These are phyloP conservation scores for Monopis laevigella DNA, from an alignment of 2,888 invertebrate genomes.

Conservation along the genomic window DNA sequence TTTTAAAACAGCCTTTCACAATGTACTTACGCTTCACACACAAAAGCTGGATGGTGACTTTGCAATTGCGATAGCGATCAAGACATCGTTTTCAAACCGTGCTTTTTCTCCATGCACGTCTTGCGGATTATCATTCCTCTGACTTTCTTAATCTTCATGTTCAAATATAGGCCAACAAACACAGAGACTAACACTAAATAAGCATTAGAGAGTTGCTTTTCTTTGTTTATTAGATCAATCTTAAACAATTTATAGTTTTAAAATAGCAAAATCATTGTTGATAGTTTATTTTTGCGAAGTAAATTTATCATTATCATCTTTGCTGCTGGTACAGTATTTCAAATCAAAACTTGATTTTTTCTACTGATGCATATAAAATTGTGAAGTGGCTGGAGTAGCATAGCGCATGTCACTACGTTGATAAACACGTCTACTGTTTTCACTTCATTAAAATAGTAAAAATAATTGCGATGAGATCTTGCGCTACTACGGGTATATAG, in stretches of 20 bases:
- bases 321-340: no score
- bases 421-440: conserved; percentile 17
- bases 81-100: conserved; percentile 3
- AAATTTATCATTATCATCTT: no score
- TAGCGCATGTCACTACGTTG: conserved; percentile 10
- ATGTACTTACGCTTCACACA: no score
- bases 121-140: conserved; percentile 27
- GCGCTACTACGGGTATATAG: conserved; percentile 18
- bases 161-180: neutral
- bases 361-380: no score
- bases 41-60: no score
- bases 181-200: neutral
- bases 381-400: no score
- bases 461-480: conserved; percentile 15
- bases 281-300: no score
- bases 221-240: conserved; percentile 5
- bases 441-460: conserved; percentile 22
- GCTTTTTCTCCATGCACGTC: conserved; percentile 23
- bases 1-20: no score
- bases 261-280: no score
- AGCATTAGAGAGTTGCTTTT: conserved; percentile 2
- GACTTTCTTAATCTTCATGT: conserved; percentile 22
- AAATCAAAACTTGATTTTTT: no score
- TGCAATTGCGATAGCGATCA: no score
- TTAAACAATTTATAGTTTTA: conserved; percentile 1